A percentile compares a stretch with the other conserved stretches of the same genome.
These are phyloP conservation scores for Cerastis rubricosa DNA, from an alignment of 2,888 invertebrate species.

Conservation along the genomic window DNA sequence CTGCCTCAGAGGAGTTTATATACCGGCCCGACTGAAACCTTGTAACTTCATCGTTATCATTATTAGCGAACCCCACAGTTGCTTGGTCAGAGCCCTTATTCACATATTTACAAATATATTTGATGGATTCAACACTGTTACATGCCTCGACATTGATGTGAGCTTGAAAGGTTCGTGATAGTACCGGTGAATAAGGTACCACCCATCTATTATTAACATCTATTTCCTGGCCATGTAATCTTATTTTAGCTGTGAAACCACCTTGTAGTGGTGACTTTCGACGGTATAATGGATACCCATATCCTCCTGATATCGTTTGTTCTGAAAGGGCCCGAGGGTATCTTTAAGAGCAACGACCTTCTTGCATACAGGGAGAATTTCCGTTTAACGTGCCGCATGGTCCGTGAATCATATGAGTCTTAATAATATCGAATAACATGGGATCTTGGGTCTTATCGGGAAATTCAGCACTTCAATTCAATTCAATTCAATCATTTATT, in stretches of 20 bases:
- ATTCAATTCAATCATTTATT: no score
- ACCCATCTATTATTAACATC: conserved; percentile 26
- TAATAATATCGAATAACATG: conserved; percentile 9
- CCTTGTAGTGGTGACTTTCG: neutral
- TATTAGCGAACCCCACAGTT: neutral
- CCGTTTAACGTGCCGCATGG: conserved; percentile 3
- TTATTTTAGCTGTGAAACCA: neutral
- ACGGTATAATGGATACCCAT: conserved; percentile 13
- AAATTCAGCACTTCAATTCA: no score
- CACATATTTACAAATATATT: conserved; percentile 34
- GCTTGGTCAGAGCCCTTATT: conserved; percentile 41
- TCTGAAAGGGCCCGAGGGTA: no score
- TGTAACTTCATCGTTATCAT: conserved; percentile 22
- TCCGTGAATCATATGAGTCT: conserved; percentile 3
- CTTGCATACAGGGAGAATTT: conserved; percentile 3
- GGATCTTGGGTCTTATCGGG: conserved; percentile 1
- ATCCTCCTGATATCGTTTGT: neutral
- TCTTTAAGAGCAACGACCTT: neutral
- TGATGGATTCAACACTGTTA: conserved; percentile 20
- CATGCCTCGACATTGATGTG: conserved; percentile 34
- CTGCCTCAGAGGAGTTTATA: conserved; percentile 21
- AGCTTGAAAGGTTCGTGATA: conserved; percentile 1
- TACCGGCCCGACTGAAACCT: conserved; percentile 36
- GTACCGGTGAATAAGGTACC: conserved; percentile 21
- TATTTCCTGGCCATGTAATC: neutral